Conservation (phyloP, 2,888 invertebrate species). For the Myopa testacea region DNA sequence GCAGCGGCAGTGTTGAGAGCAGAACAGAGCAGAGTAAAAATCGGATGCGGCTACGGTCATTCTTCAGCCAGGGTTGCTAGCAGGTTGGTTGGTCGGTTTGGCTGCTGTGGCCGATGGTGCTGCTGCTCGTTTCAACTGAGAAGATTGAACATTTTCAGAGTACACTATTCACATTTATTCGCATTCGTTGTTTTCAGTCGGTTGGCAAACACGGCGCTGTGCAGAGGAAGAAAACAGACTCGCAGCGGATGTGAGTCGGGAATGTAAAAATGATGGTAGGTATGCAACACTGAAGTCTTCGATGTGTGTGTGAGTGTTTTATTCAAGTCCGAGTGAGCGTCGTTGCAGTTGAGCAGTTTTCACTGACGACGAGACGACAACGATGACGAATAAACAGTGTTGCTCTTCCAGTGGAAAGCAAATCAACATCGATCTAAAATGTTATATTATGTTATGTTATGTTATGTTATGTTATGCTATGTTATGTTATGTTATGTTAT, state of each 20-base stretch:
- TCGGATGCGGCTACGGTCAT: slow-evolving; percentile 41
- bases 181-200: slow-evolving; percentile 27
- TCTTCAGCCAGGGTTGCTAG: slow-evolving; percentile 4
- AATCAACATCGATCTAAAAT: too few relatives aligned
- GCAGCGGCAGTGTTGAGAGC: neutral
- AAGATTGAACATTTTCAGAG: neutral
- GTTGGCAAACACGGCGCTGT: slow-evolving; percentile 26
- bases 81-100: neutral
- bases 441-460: too few relatives aligned
- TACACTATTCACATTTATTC: slow-evolving; percentile 16
- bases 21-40: neutral
- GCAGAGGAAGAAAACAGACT: slow-evolving; percentile 2
- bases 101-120: slow-evolving; percentile 30
- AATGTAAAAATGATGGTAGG: neutral
- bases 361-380: neutral
- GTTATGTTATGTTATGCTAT: too few relatives aligned
- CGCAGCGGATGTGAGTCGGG: slow-evolving; percentile 6
- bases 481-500: too few relatives aligned
- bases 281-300: neutral
- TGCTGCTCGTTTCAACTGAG: slow-evolving; percentile 1
- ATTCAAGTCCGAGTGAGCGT: neutral
- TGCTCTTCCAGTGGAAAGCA: too few relatives aligned
- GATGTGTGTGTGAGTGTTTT: slow-evolving; percentile 3
- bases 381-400: too few relatives aligned
- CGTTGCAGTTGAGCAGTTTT: slow-evolving; percentile 27